Conservation (phyloP, 2,113 vertebrate genomes). For the Ictidomys tridecemlineatus region DNA sequence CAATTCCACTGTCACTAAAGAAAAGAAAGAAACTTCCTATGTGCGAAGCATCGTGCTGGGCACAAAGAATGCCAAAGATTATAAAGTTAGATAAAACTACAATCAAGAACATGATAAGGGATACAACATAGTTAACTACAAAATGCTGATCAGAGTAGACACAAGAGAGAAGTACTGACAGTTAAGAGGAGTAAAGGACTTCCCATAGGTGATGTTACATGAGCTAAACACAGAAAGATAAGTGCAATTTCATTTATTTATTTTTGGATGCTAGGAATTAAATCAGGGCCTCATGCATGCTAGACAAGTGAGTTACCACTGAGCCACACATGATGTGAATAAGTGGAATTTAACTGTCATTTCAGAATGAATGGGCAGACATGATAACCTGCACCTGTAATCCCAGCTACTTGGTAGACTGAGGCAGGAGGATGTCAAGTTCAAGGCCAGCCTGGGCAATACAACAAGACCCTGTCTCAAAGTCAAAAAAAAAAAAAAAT, state of each 20-base stretch:
- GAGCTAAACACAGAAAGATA: background rate
- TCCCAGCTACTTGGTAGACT: background rate
- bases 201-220: background rate
- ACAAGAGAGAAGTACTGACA: background rate
- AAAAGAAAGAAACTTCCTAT: no score
- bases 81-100: no score
- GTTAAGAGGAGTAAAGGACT: background rate
- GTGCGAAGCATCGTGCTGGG: no score
- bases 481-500: no score
- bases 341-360: slow-evolving; percentile 10
- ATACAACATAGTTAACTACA: background rate
- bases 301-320: background rate
- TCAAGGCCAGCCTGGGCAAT: background rate
- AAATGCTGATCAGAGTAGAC: slow-evolving; percentile 5
- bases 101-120: slow-evolving; percentile 92
- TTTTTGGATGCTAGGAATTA: background rate
- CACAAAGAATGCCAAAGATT: no score
- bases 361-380: background rate
- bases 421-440: background rate
- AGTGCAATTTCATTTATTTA: background rate
- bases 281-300: background rate
- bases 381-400: background rate
- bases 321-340: background rate
- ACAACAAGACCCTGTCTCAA: background rate
- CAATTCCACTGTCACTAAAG: no score